These are phyloP conservation scores for Lutjanus argentimaculatus DNA, from an alignment of 2,797 vertebrate species.

Conservation along the genomic window DNA sequence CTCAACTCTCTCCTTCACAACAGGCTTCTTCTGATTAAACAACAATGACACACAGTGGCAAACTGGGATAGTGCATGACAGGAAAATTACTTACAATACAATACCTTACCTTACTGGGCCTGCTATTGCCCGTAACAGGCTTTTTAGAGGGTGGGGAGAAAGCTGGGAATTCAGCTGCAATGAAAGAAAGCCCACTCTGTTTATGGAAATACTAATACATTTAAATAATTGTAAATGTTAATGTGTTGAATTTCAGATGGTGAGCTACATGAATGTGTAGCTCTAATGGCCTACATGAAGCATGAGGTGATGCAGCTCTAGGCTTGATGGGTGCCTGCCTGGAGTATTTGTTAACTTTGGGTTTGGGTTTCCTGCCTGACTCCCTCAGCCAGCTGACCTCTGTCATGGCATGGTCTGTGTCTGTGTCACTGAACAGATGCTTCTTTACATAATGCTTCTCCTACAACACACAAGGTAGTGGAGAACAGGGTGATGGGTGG, in stretches of 20 bases:
- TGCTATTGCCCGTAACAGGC: conserved; percentile 48
- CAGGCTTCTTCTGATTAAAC: conserved; percentile 42
- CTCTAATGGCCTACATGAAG: conserved; percentile 68
- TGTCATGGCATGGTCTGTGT: conserved; percentile 85
- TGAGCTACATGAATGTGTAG: not conserved
- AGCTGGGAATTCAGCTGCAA: conserved; percentile 70
- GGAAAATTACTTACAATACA: not conserved
- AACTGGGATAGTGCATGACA: conserved; percentile 39
- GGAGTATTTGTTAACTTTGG: conserved; percentile 87
- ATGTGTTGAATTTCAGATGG: not conserved
- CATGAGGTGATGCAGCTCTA: conserved; percentile 31
- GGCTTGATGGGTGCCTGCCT: conserved; percentile 77
- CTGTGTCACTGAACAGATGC: conserved; percentile 93
- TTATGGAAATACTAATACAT: not conserved
- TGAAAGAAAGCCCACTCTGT: conserved; percentile 3
- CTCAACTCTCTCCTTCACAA: conserved; percentile 21
- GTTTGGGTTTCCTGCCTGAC: conserved; percentile 87
- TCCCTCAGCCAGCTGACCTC: conserved; percentile 93
- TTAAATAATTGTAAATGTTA: not conserved
- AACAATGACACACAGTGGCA: conserved; percentile 72
- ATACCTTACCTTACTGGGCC: conserved; percentile 70
- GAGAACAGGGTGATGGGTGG: not conserved
- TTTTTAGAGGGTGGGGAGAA: conserved; percentile 55
- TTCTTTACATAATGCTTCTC: conserved; percentile 81
- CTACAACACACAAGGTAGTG: conserved; percentile 42